Evolutionary conservation across 2,113 vertebrate species (phyloP), one percentile per base, ranked within the genome.

Genomic region (Theristicus caerulescens): DNA sequence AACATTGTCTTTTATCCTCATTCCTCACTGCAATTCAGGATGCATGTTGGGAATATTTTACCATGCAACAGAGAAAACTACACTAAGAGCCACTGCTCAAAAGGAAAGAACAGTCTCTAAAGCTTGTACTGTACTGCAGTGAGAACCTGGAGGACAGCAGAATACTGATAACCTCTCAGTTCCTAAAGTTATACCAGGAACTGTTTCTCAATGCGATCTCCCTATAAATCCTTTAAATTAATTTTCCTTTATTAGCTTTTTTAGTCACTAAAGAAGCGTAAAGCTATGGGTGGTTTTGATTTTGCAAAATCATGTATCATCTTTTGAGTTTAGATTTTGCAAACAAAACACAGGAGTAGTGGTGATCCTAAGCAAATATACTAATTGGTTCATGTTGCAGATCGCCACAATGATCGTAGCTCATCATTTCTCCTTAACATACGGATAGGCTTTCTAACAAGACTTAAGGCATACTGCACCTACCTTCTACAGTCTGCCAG

Each of bases 1-100:
- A 98, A 98, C 92, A 94, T 86, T 95, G 96, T 96, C 96, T 98
- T 98, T 98, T 97, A 98, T 98, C 97, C 97, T 97, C 96, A 97
- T 96, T 98, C 95, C 95, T 98, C 95, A 92, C 34, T 96, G 96
- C 96, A 97, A 96, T 96, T 97, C 97, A 95, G 94, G 83, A 73
- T 78, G 91, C 96, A 98, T 90, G 85, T 78, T 96, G 97, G 97
- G 97, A 97, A 96, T 97, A 98, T 97, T 95, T 96, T 92, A 86
- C 94, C 90, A 66, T 94, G 83, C 76, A 96, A 96, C 69, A 82
- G 84, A 97, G 86, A 54, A 90, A 65, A 91, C 90, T 96, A 70
- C 54, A 88, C 76, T 82, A 90, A 71, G 40, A 97, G 86, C 34
- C 42, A 91, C 82, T 73, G 84, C 82, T 97, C 54, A n/a, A 66